phyloP scores from a whole-genome alignment of 2,113 vertebrate genomes.

The Nestor notabilis region DNA sequence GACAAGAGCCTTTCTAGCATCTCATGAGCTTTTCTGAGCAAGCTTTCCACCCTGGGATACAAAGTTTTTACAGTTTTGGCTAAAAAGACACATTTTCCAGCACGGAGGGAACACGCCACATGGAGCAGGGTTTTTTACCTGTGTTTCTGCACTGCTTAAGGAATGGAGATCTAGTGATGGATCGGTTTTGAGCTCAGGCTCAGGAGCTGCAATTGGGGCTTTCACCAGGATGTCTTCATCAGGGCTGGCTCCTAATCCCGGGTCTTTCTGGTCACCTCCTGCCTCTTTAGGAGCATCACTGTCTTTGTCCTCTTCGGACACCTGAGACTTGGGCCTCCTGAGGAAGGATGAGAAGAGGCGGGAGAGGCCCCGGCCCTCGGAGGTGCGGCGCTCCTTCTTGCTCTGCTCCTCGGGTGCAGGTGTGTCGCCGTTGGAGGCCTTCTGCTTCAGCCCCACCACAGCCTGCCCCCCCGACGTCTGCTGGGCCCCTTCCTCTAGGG shows the following conservation, averaged over 20 bases:
- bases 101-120: neutral
- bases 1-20: neutral
- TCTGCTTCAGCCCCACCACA: conserved; percentile 57
- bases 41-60: neutral
- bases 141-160: conserved; percentile 91
- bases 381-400: conserved; percentile 76
- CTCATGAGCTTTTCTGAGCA: neutral
- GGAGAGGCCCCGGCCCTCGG: conserved; percentile 86
- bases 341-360: conserved; percentile 93
- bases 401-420: conserved; percentile 78
- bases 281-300: conserved; percentile 65
- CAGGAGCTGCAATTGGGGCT: conserved; percentile 95
- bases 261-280: conserved; percentile 64
- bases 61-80: neutral
- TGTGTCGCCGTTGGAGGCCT: conserved; percentile 71
- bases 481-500: conserved; percentile 38
- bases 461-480: conserved; percentile 16
- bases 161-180: conserved; percentile 90
- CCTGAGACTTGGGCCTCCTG: conserved; percentile 90
- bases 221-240: conserved; percentile 83
- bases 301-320: conserved; percentile 81
- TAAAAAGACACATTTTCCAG: neutral
- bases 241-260: conserved; percentile 63
- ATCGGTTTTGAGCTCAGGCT: conserved; percentile 92
- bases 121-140: conserved; percentile 73